These are phyloP conservation scores for Pachycephala philippinensis DNA, from an alignment of 2,113 vertebrate species.

Conservation along the genomic window DNA sequence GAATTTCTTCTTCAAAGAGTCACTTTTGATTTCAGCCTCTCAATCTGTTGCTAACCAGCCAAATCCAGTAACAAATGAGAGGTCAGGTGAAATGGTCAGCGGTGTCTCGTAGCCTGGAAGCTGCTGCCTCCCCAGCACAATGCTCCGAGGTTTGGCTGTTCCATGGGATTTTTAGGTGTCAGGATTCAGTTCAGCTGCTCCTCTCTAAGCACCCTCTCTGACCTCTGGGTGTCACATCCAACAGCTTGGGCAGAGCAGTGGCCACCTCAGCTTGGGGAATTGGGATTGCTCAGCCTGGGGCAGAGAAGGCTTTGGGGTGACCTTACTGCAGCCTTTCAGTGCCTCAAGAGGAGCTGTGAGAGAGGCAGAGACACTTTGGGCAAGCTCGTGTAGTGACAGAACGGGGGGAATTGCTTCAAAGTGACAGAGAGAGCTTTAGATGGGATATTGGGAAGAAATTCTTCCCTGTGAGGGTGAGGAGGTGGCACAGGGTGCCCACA, in stretches of 20 bases:
- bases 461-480: rapidly evolving
- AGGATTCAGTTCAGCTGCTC: neutral
- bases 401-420: too few relatives aligned
- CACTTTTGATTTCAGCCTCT: neutral
- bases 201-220: neutral
- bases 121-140: rapidly evolving
- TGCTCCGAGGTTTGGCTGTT: rapidly evolving
- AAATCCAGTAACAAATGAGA: neutral
- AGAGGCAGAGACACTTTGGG: neutral
- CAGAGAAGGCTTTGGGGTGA: neutral
- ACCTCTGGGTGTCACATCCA: neutral
- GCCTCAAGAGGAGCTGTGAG: rapidly evolving
- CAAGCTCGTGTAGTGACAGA: rapidly evolving
- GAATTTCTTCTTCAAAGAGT: neutral
- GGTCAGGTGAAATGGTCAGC: neutral
- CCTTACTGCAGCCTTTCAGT: rapidly evolving
- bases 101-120: neutral
- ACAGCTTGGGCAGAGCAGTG: rapidly evolving
- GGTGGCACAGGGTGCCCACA: neutral
- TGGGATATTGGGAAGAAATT: neutral
- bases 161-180: rapidly evolving
- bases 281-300: neutral
- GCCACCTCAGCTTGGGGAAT: rapidly evolving
- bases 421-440: neutral
- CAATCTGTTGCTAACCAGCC: neutral